phyloP scores from a whole-genome alignment of 2,888 invertebrate genomes.

The Clostera curtula region DNA sequence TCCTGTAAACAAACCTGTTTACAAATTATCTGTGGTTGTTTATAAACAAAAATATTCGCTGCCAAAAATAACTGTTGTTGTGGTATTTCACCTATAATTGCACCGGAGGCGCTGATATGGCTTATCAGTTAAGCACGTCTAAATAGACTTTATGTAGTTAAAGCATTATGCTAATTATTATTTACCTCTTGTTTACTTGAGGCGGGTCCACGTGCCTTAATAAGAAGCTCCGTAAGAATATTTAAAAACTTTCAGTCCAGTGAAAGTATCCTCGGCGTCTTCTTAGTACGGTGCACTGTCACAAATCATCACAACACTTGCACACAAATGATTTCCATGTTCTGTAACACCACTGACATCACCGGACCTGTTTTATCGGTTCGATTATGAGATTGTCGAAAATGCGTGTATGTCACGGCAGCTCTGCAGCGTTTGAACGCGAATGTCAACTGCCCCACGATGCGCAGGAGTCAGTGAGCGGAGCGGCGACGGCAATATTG shows the following conservation, averaged over 20 bases:
- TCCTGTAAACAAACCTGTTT: too few species aligned
- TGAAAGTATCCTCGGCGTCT: slow-evolving; percentile 71
- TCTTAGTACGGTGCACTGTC: slow-evolving; percentile 44
- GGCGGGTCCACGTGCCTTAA: slow-evolving; percentile 40
- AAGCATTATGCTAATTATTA: slow-evolving; percentile 13
- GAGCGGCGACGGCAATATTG: slow-evolving; percentile 12
- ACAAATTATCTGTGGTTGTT: too few species aligned
- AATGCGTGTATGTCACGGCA: slow-evolving; percentile 38
- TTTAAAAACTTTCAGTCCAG: slow-evolving; percentile 71
- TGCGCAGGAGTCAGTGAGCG: slow-evolving; percentile 36
- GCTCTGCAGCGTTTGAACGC: slow-evolving; percentile 8
- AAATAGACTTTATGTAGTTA: too few species aligned
- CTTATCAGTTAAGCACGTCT: too few species aligned
- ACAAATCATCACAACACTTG: slow-evolving; percentile 35
- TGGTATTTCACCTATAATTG: too few species aligned
- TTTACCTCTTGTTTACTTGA: slow-evolving; percentile 45
- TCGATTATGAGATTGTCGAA: slow-evolving; percentile 40
- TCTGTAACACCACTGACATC: slow-evolving; percentile 31
- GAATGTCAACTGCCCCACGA: slow-evolving; percentile 24
- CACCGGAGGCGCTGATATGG: too few species aligned
- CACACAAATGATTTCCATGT: slow-evolving; percentile 31
- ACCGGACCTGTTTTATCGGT: slow-evolving; percentile 35
- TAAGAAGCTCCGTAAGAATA: slow-evolving; percentile 67
- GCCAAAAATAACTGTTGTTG: too few species aligned
- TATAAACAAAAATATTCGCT: too few species aligned